Evolutionary conservation across 2,888 invertebrate genomes (phyloP), one percentile per base, ranked within the genome.

Genomic region (Siphonodentalium dalli): DNA sequence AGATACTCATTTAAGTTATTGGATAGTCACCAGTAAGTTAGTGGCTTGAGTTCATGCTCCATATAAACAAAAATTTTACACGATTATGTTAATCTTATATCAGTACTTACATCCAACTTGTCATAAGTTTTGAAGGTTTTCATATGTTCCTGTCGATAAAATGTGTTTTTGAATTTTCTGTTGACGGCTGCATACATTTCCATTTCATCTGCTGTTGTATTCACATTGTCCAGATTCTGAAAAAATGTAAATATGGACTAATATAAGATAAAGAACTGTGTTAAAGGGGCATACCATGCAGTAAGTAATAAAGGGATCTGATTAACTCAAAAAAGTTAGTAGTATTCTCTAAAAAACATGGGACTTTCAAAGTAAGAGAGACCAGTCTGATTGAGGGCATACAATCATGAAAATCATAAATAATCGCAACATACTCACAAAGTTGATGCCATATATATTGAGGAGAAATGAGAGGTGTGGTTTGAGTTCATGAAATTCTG

Each of bases 181-280:
- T 74, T 75, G 8, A 80, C 73, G 2, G 68, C 68, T 11, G 77
- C 77, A 65, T 74, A 82, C 58, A 82, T 66, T 54, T 80, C 81
- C 80, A 81, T 81, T 63, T 82, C 81, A 58, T 82, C 80, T 5
- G 78, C 76, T 20, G 73, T 66, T 43, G 65, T 71, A 24, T 60
- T 56, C 24, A 79, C 66, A 20, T 57, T 68, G 24, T 68, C 69
- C n/a, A 78, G 55, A 43, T 78, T 74, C 77, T 78, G 58, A 24
- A 57, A 58, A 8, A 40, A 24, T 2, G 26, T 13, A 11, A 27
- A n/a, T n/a, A n/a, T n/a, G n/a, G n/a, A n/a, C n/a, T n/a, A n/a
- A n/a, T n/a, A n/a, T n/a, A n/a, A n/a, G n/a, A n/a, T n/a, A n/a
- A n/a, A n/a, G n/a, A n/a, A n/a, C n/a, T n/a, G n/a, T n/a, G n/a